These are phyloP conservation scores for Zapus hudsonius DNA, from an alignment of 2,113 vertebrate species.

Conservation along the genomic window DNA sequence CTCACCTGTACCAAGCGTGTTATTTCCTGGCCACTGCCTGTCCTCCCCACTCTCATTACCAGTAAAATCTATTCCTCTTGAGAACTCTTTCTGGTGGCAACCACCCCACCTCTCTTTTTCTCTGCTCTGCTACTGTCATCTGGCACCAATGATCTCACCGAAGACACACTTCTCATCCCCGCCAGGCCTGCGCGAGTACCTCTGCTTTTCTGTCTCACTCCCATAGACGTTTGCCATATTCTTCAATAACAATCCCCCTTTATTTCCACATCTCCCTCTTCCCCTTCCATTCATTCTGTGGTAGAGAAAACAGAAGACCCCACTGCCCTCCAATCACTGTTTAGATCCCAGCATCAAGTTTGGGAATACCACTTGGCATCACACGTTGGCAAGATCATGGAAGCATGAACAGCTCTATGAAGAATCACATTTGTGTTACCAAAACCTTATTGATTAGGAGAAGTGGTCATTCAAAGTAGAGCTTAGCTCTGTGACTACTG, in stretches of 20 bases:
- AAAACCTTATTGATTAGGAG: neutral
- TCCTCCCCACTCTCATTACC: no score
- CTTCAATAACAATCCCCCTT: neutral
- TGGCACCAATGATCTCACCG: no score
- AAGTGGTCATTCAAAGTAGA: neutral
- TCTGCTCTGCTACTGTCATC: neutral
- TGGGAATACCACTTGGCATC: neutral
- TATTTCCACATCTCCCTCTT: neutral
- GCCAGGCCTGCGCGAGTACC: neutral
- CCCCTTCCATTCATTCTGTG: neutral
- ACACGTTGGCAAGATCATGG: neutral
- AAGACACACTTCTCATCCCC: neutral
- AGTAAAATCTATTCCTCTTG: neutral
- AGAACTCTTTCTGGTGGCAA: neutral
- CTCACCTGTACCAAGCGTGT: no score
- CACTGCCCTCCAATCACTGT: neutral
- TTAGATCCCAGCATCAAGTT: neutral
- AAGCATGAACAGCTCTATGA: neutral
- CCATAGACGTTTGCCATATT: neutral
- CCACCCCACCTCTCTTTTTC: neutral
- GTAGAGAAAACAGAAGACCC: neutral
- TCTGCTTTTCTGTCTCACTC: neutral
- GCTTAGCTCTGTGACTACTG: neutral
- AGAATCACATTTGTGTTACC: neutral
- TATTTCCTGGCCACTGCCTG: neutral